Base-by-base conservation (phyloP, 2,888 invertebrate species). In the Agriopis aurantiaria region DNA sequence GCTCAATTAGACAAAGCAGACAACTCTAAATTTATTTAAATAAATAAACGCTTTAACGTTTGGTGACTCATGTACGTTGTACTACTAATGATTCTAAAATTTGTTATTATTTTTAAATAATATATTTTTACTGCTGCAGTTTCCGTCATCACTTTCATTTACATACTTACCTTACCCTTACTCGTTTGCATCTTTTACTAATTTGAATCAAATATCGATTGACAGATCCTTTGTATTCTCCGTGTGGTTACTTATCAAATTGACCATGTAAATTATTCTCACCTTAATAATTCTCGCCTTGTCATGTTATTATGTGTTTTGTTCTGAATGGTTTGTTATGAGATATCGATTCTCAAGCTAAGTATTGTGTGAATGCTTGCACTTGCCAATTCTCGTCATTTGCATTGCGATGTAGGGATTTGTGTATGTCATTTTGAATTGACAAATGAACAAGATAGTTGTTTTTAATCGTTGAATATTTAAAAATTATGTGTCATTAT, bases 231-330 rank as follows among this genome's bases (percentile, higher is more conserved):
- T 78, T 76, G 41, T 58, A 63, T 58, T 79, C 78, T 82, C 77
- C 78, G 75, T 87, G 86, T 81, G 88, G 89, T 90, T 86, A 84
- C 85, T 80, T 84, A 82, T 85, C 87, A 89, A 92, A 92, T 92
- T 92, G 92, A 92, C 92, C 92, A 83, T 89, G 87, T 84, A 85
- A 87, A 80, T 80, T 88, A 90, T 91, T 88, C 79, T n/a, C n/a
- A n/a, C n/a, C n/a, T n/a, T n/a, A n/a, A n/a, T n/a, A 85, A 87
- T 84, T 77, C 57, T 14, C 6, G 4, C 57, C 12, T 68, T 63
- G 58, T 41, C 14, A 14, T 14, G 17, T 48, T 57, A 53, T 43
- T 33, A 40, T 17, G 4, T 51, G 40, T 58, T 51, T 46, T 61
- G 55, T 61, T 57, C 4, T 23, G n/a, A 76, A 73, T 65, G 66